Conservation (phyloP, 2,888 invertebrate genomes). For the Ypsolopha scabrella region DNA sequence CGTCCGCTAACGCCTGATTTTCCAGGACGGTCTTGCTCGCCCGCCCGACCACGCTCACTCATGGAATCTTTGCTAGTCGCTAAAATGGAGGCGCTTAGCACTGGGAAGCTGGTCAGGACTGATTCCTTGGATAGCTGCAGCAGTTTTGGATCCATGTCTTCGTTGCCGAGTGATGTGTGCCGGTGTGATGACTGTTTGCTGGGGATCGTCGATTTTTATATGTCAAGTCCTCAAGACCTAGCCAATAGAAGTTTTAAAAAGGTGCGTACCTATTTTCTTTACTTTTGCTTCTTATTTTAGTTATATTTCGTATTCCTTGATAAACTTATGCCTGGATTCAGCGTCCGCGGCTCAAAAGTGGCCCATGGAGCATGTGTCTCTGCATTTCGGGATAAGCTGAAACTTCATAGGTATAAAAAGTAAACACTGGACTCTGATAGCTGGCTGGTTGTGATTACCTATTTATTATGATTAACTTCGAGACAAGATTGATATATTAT, state of each 20-base stretch:
- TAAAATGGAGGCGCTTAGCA: constrained; percentile 81
- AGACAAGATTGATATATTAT: no score
- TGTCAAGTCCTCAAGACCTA: constrained; percentile 61
- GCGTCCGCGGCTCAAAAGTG: no score
- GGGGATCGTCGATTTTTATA: constrained; percentile 83
- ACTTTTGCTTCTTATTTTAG: background rate
- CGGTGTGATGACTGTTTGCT: constrained; percentile 86
- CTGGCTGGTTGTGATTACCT: no score
- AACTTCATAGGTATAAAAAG: no score
- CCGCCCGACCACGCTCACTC: constrained; percentile 76
- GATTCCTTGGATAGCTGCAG: constrained; percentile 84
- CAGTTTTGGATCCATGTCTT: constrained; percentile 77
- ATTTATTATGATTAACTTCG: no score
- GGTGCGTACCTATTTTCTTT: constrained; percentile 57
- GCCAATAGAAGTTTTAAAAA: constrained; percentile 69
- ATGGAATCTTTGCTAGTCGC: constrained; percentile 86
- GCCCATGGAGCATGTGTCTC: no score
- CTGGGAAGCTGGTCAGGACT: constrained; percentile 73
- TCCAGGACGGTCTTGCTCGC: constrained; percentile 54
- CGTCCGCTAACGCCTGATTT: constrained; percentile 58
- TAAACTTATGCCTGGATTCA: no score
- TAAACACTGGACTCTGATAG: no score
- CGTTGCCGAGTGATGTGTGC: constrained; percentile 80
- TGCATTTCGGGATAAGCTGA: no score
- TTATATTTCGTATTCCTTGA: no score